Conservation (phyloP, 2,888 invertebrate genomes). For the Eilema sororculum region DNA sequence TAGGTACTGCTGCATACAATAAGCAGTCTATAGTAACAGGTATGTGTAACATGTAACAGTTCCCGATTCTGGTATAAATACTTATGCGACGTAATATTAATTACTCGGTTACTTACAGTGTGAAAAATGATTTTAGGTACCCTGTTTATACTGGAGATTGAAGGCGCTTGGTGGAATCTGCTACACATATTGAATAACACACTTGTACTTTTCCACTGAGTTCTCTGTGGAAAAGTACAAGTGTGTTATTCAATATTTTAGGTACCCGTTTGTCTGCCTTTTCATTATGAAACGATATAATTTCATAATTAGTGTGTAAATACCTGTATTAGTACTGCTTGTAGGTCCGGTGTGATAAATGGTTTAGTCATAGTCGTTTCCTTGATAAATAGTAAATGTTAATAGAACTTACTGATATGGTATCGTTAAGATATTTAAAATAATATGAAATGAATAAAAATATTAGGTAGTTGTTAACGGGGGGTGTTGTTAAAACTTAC, state of each 20-base stretch:
- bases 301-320: conserved; percentile 10
- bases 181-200: too few relatives aligned
- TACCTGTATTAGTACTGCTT: background rate
- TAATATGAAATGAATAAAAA: background rate
- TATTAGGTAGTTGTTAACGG: background rate
- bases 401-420: background rate
- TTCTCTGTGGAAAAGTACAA: too few relatives aligned
- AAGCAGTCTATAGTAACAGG: conserved; percentile 3
- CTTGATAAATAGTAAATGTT: background rate
- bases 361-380: background rate
- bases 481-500: too few relatives aligned
- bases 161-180: too few relatives aligned
- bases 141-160: too few relatives aligned
- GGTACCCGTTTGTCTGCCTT: background rate
- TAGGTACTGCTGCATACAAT: background rate
- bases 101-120: background rate
- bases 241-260: too few relatives aligned
- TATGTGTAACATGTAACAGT: conserved; percentile 18
- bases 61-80: conserved; percentile 7
- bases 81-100: background rate
- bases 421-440: background rate
- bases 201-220: too few relatives aligned
- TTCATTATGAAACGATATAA: background rate
- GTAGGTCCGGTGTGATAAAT: conserved; percentile 5
- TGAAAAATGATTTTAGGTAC: background rate